These are phyloP conservation scores for Phrynosoma platyrhinos DNA, from an alignment of 2,113 vertebrate genomes.

Conservation along the genomic window DNA sequence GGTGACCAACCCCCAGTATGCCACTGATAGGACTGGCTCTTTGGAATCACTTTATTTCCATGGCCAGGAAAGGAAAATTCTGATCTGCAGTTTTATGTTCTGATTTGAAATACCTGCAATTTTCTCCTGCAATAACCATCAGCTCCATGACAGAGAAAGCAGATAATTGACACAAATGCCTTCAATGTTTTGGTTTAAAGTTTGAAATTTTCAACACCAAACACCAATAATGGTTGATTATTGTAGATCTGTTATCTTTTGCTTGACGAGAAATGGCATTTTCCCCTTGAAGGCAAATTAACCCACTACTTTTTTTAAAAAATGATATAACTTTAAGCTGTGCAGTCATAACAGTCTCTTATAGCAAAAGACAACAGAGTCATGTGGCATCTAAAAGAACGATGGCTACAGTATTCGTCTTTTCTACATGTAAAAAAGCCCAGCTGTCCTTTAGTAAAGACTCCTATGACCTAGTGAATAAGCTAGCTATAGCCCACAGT, in stretches of 20 bases:
- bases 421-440: neutral
- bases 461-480: neutral
- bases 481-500: too few relatives aligned
- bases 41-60: neutral
- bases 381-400: neutral
- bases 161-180: neutral
- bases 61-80: neutral
- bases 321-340: neutral
- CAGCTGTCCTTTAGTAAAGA: neutral
- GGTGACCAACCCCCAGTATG: too few relatives aligned
- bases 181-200: neutral
- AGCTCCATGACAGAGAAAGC: neutral
- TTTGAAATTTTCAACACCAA: too few relatives aligned
- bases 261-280: neutral
- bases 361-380: neutral
- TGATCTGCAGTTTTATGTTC: neutral
- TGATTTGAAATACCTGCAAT: neutral
- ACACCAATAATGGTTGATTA: too few relatives aligned
- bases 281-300: neutral
- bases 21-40: neutral
- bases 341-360: neutral
- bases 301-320: neutral
- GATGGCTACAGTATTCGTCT: neutral
- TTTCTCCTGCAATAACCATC: neutral
- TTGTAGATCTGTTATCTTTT: neutral